These are phyloP conservation scores for Trematomus bernacchii DNA, from an alignment of 2,797 vertebrate species.

Conservation along the genomic window DNA sequence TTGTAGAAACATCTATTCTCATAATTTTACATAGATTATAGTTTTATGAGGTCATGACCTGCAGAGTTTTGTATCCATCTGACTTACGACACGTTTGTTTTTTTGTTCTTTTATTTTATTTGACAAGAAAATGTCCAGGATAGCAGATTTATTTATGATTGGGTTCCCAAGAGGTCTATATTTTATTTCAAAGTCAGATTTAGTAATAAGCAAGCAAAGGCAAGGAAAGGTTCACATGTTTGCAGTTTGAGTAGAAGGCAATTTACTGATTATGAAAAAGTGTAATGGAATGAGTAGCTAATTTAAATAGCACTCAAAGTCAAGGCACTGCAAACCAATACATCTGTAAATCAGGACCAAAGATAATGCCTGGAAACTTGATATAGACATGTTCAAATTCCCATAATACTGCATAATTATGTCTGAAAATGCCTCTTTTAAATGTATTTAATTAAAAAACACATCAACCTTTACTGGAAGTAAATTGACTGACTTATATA, in stretches of 20 bases:
- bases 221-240: conserved; percentile 4
- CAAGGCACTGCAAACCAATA: conserved; percentile 9
- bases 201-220: conserved; percentile 23
- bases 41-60: conserved; percentile 46
- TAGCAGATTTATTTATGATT: conserved; percentile 20
- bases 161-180: conserved; percentile 11
- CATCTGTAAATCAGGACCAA: conserved; percentile 14
- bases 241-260: conserved; percentile 7
- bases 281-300: neutral
- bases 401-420: neutral
- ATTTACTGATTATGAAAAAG: conserved; percentile 1
- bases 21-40: conserved; percentile 30
- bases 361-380: neutral
- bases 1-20: conserved; percentile 46
- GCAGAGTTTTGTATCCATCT: conserved; percentile 42
- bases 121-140: conserved; percentile 11
- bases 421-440: neutral
- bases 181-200: conserved; percentile 25
- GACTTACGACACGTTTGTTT: conserved; percentile 24
- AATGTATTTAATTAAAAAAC: neutral
- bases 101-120: neutral
- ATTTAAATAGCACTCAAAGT: conserved; percentile 7
- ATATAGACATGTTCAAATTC: neutral
- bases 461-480: neutral
- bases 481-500: neutral